Evolutionary conservation across 2,113 vertebrate genomes (phyloP).

Genomic region (Siphamia tubifer): DNA sequence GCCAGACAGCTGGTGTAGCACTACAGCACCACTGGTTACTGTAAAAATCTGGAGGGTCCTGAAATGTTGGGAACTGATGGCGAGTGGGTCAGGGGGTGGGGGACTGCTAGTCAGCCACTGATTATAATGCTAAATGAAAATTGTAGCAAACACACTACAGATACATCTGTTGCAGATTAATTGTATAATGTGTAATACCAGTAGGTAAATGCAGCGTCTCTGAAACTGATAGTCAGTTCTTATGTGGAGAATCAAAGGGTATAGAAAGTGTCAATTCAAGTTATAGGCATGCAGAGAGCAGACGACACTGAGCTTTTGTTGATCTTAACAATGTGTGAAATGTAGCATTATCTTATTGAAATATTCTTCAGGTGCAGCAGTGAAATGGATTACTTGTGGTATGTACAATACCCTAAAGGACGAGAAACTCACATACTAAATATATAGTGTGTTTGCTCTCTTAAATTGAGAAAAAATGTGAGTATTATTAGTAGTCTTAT

Average conservation of each 20-base stretch:
- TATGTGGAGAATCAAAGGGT: not conserved
- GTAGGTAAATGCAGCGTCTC: not conserved
- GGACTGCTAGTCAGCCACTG: conserved; percentile 2
- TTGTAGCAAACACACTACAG: not conserved
- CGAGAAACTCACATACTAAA: not conserved
- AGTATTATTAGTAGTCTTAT: no score
- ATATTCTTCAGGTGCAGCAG: no score
- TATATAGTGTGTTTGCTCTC: not conserved
- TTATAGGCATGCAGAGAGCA: not conserved
- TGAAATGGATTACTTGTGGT: no score
- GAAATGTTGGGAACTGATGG: not conserved
- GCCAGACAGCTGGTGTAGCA: conserved; percentile 46
- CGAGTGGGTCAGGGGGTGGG: not conserved
- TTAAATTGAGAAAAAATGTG: not conserved
- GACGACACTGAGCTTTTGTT: no score
- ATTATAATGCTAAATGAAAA: conserved; percentile 23
- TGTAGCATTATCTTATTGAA: no score
- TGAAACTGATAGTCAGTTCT: not conserved
- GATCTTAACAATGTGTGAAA: no score
- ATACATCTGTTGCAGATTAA: not conserved
- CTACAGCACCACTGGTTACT: conserved; percentile 42
- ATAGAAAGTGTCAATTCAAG: not conserved
- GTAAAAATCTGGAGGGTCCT: conserved; percentile 26
- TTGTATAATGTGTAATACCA: not conserved
- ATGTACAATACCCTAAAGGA: not conserved